phyloP scores from a whole-genome alignment of 2,888 invertebrate species.

The Fragum whitleyi region DNA sequence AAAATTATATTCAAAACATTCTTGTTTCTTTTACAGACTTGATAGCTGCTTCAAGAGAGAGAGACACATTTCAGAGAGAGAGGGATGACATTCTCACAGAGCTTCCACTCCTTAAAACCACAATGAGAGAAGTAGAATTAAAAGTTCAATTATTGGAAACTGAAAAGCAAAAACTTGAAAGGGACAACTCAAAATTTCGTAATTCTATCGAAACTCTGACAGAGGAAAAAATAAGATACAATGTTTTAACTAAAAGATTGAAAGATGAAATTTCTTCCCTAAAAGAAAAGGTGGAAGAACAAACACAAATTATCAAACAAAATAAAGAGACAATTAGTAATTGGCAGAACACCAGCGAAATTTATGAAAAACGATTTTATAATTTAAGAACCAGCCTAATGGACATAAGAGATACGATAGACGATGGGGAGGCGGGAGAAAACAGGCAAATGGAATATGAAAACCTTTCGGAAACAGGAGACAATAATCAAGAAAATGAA shows the following conservation, averaged over 20 bases:
- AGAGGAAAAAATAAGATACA: background rate
- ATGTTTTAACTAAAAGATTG: background rate
- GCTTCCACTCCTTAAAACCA: background rate
- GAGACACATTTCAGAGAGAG: background rate
- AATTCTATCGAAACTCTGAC: background rate
- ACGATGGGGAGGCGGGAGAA: constrained; percentile 4
- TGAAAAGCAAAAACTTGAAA: too few species aligned
- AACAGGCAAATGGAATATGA: background rate
- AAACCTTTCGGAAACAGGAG: background rate
- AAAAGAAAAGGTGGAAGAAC: too few species aligned
- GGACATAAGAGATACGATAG: background rate
- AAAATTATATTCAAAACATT: too few species aligned
- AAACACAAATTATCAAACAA: too few species aligned
- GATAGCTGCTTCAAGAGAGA: background rate
- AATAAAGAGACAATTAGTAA: background rate
- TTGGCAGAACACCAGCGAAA: background rate
- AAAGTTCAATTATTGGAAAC: too few species aligned
- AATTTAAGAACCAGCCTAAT: background rate
- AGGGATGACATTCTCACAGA: background rate
- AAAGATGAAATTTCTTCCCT: background rate
- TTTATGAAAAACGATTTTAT: background rate
- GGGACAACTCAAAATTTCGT: background rate
- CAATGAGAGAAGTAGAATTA: too few species aligned
- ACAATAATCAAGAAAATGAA: too few species aligned
- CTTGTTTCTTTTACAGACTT: background rate